A percentile compares a stretch with the other conserved stretches of the same genome.
Evolutionary conservation across 2,113 vertebrate species (phyloP).

Genomic region (Dicrurus megarhynchus): DNA sequence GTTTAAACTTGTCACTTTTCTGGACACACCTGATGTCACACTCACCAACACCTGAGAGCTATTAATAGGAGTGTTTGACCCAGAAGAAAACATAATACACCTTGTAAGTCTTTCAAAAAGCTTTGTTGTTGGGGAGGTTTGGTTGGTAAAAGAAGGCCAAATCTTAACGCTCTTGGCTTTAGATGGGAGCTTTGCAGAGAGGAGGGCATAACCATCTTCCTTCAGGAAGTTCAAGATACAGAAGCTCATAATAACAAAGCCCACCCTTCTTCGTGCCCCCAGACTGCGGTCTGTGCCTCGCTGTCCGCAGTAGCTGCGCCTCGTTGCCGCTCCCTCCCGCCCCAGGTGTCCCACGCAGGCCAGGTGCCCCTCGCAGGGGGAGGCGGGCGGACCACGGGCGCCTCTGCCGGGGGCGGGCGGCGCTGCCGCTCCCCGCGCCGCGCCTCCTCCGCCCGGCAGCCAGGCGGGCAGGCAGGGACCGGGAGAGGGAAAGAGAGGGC

Average conservation of each 20-base stretch:
- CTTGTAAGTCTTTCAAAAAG: neutral
- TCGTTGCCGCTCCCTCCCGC: neutral
- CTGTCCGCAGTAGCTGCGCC: too few species aligned
- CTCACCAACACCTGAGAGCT: neutral
- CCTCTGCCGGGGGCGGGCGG: constrained; percentile 12
- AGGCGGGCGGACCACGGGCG: neutral
- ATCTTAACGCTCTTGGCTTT: fast-evolving
- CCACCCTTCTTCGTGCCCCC: fast-evolving
- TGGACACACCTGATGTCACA: neutral
- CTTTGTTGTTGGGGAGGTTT: too few species aligned
- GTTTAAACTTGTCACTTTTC: neutral
- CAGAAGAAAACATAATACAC: fast-evolving
- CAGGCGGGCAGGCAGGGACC: neutral
- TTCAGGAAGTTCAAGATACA: neutral
- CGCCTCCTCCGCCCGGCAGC: constrained; percentile 22
- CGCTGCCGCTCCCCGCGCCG: constrained; percentile 16
- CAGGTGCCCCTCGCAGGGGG: neutral
- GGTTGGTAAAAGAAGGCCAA: neutral
- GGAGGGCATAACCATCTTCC: neutral
- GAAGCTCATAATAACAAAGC: neutral
- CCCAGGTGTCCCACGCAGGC: neutral
- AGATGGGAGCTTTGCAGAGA: fast-evolving
- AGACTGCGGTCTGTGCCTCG: fast-evolving
- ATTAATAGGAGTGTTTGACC: neutral
- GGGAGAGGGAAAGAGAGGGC: neutral